Evolutionary conservation across 2,797 vertebrate genomes (phyloP).

Genomic region (Gorsachius magnificus): DNA sequence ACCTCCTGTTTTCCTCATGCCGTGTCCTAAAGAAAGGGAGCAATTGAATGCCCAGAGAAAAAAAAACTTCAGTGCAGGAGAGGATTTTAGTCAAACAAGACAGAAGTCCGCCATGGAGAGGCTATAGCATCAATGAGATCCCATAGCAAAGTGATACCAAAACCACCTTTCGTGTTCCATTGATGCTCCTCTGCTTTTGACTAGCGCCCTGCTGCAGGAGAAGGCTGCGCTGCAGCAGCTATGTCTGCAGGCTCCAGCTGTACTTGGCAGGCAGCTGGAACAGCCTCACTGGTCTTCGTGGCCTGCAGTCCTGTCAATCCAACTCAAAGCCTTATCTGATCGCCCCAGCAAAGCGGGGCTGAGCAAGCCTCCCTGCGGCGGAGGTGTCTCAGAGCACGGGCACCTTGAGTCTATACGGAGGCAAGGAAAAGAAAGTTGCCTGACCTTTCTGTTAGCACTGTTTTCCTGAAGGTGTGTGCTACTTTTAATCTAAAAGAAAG

Average conservation of each 20-base stretch:
- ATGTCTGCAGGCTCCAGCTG: background rate
- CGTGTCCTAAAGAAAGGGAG: background rate
- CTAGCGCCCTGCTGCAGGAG: rapidly evolving
- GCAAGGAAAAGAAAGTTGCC: background rate
- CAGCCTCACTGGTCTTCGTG: background rate
- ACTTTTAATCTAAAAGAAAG: background rate
- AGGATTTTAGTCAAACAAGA: background rate
- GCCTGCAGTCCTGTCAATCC: background rate
- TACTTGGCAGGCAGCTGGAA: background rate
- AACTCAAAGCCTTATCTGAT: background rate
- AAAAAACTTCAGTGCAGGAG: background rate
- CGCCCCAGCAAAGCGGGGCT: background rate
- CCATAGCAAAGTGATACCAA: background rate
- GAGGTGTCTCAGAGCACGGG: background rate
- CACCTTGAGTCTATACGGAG: background rate
- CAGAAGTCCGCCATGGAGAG: background rate
- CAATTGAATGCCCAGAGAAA: background rate
- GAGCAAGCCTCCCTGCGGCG: background rate
- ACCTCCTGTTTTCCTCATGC: background rate
- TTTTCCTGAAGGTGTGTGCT: background rate
- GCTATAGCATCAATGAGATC: background rate
- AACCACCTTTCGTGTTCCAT: background rate
- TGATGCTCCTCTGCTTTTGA: background rate
- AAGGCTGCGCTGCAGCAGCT: background rate
- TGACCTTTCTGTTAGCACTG: background rate